These are phyloP conservation scores for Odontomyia ornata DNA, from an alignment of 2,888 invertebrate species.

Conservation along the genomic window DNA sequence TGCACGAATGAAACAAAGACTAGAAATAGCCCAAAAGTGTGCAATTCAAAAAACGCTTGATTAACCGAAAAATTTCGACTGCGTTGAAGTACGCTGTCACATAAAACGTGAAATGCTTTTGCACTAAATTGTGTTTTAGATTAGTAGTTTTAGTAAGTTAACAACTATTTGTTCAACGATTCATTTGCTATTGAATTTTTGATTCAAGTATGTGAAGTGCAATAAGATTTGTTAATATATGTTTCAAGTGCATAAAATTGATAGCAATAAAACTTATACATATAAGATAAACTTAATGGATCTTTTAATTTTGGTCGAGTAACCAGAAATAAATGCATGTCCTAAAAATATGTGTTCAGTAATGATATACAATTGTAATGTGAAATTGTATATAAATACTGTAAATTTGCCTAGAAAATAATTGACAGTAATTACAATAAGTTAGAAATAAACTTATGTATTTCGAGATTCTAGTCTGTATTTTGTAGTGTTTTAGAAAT, in stretches of 20 bases:
- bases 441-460: neutral
- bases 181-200: no score
- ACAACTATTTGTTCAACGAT: no score
- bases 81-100: no score
- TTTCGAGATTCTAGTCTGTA: neutral
- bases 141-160: no score
- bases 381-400: slow-evolving; percentile 21
- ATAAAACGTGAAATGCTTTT: no score
- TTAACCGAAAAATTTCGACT: no score
- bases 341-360: slow-evolving; percentile 36
- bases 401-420: slow-evolving; percentile 4
- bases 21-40: neutral
- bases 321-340: slow-evolving; percentile 5
- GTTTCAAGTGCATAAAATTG: slow-evolving; percentile 21
- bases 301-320: neutral
- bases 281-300: neutral
- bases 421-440: neutral
- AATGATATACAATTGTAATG: slow-evolving; percentile 28
- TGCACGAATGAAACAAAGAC: neutral
- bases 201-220: slow-evolving; percentile 1
- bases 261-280: slow-evolving; percentile 34
- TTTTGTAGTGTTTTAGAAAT: no score
- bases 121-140: no score
- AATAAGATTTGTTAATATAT: slow-evolving; percentile 25
- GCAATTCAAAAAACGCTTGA: no score